These are phyloP conservation scores for Epinotia demarniana DNA, from an alignment of 2,888 invertebrate genomes.

Conservation along the genomic window DNA sequence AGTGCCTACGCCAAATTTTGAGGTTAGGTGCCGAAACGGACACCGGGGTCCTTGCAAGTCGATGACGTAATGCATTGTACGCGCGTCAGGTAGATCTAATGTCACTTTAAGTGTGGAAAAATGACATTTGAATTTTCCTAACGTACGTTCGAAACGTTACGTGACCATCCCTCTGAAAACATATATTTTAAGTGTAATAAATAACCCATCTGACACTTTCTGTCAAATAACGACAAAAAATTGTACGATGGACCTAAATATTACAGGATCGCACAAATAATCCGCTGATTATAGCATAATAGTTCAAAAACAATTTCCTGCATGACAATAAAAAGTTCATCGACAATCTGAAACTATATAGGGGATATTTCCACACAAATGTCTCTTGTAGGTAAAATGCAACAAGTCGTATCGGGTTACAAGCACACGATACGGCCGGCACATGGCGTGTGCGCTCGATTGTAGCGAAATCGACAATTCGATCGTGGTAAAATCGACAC, in stretches of 20 bases:
- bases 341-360: slow-evolving; percentile 30
- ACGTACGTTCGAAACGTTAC: too few species aligned
- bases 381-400: slow-evolving; percentile 58
- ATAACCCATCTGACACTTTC: background rate
- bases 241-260: background rate
- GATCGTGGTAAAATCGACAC: slow-evolving; percentile 67
- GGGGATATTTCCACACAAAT: slow-evolving; percentile 33
- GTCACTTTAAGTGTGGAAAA: too few species aligned
- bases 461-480: slow-evolving; percentile 71
- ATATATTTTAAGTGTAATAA: too few species aligned
- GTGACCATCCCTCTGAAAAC: too few species aligned
- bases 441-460: slow-evolving; percentile 72
- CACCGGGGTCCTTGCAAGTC: too few species aligned
- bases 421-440: slow-evolving; percentile 65
- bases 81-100: too few species aligned
- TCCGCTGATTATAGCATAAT: background rate
- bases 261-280: background rate
- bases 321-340: slow-evolving; percentile 13
- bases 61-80: too few species aligned
- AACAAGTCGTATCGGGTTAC: slow-evolving; percentile 72
- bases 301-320: background rate
- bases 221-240: background rate
- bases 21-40: too few species aligned
- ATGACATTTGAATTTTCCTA: too few species aligned
- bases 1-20: too few species aligned